Percentiles rank a stretch among this genome's conserved stretches.
phyloP scores from a whole-genome alignment of 2,113 vertebrate genomes.

The Neodon shergylaensis region DNA sequence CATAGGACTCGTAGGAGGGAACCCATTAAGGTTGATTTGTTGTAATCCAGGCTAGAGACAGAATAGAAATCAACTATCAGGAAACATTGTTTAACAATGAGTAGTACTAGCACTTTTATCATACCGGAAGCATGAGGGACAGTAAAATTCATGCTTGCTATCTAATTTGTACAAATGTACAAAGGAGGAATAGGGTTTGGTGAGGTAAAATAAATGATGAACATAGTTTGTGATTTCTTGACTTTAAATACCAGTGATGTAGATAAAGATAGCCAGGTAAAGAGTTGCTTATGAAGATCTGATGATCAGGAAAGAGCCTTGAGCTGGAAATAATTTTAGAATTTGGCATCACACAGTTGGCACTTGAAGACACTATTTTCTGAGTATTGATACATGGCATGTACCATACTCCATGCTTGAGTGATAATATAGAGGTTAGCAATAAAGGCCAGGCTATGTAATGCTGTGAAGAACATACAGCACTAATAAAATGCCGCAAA shows the following conservation, averaged over 20 bases:
- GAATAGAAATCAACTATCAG: neutral
- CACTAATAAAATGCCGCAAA: neutral
- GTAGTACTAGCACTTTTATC: constrained; percentile 26
- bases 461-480: neutral
- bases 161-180: constrained; percentile 22
- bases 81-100: constrained; percentile 45
- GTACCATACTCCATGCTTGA: neutral
- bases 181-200: neutral
- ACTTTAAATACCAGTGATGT: neutral
- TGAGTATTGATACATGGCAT: neutral
- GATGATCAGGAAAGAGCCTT: neutral
- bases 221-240: neutral
- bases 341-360: neutral
- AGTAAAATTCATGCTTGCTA: neutral
- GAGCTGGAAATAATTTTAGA: neutral
- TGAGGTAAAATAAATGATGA: neutral
- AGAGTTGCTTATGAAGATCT: neutral
- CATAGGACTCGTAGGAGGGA: neutral
- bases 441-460: neutral
- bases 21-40: neutral
- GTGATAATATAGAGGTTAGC: neutral
- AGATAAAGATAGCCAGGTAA: neutral
- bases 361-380: constrained; percentile 16
- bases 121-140: neutral
- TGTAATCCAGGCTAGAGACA: neutral